phyloP scores from a whole-genome alignment of 2,113 vertebrate genomes.

The Scatophagus argus region DNA sequence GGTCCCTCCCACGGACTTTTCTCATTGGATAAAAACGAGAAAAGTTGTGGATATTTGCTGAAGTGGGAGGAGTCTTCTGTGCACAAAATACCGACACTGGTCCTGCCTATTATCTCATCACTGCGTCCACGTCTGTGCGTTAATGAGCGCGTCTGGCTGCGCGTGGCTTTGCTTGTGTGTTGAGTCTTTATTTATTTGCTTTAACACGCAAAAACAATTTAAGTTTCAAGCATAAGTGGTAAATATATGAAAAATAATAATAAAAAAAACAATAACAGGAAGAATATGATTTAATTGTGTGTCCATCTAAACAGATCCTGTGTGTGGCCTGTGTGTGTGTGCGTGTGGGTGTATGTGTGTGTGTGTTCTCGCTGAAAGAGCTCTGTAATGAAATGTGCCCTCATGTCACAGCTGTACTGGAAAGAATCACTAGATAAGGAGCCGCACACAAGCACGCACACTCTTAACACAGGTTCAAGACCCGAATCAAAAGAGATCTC shows the following conservation, averaged over 20 bases:
- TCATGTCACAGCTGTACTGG: not conserved
- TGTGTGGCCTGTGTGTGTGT: too few relatives aligned
- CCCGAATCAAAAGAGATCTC: slow-evolving; percentile 32
- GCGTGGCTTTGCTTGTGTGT: not conserved
- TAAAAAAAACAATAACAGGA: not conserved
- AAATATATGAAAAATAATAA: not conserved
- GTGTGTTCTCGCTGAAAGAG: not conserved
- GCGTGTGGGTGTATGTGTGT: not conserved
- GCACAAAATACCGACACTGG: slow-evolving; percentile 15
- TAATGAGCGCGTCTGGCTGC: not conserved
- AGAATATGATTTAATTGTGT: not conserved
- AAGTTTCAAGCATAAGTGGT: not conserved
- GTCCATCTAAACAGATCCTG: too few relatives aligned
- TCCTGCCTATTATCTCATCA: slow-evolving; percentile 13
- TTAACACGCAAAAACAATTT: not conserved
- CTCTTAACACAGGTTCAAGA: not conserved
- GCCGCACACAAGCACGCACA: not conserved
- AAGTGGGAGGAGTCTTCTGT: slow-evolving; percentile 53
- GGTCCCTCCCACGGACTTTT: not conserved
- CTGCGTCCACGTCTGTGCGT: not conserved
- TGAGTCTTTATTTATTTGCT: not conserved
- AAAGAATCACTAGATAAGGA: not conserved
- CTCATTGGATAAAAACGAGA: slow-evolving; percentile 58
- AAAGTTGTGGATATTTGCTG: not conserved
- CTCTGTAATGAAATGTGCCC: not conserved